Base-by-base conservation (phyloP, 2,113 vertebrate genomes). In the Albula goreensis region DNA sequence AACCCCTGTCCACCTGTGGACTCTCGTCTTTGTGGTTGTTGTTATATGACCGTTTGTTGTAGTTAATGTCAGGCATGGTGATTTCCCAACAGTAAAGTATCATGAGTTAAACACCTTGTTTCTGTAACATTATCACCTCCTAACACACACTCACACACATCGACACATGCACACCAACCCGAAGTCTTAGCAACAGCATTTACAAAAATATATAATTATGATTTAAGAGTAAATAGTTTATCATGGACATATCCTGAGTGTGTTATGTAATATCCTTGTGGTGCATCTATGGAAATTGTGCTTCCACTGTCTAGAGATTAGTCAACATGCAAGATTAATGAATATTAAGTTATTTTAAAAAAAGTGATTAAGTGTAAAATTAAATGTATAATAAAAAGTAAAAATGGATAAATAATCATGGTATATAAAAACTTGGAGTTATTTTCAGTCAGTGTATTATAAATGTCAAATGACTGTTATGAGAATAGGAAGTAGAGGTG, bases 271-370 rank as follows among this genome's bases (percentile, higher is more conserved):
- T 95, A 91, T 93, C 88, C 93, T 90, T 94, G 93, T 93, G 89
- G 90, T 94, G 92, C 92, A 91, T 93, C 90, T 91, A 90, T 90
- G 89, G 83, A 89, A 91, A 88, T 88, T 90, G 90, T 94, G 91
- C 89, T 93, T 93, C 89, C 88, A 91, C 84, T 89, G 89, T 93
- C 90, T 94, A 94, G 93, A 93, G 53, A 85, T 74, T 91, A 91
- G 89, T 90, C 82, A 88, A 87, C 63, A 83, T 91, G 91, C 94
- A 91, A 88, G 88, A 81, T 89, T 85, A 90, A 84, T 91, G 50
- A 91, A 88, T 92, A 94, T 92, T 93, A 92, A 94, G 93, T 93
- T 90, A 93, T 92, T 91, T 90, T 50, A 48, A 70, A 52, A 60
- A 63, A 78, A 78, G 78, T 80, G 82, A 80, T 50, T 87, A 83